Conservation (phyloP, 2,888 invertebrate genomes). For the Drosophila barbarae region DNA sequence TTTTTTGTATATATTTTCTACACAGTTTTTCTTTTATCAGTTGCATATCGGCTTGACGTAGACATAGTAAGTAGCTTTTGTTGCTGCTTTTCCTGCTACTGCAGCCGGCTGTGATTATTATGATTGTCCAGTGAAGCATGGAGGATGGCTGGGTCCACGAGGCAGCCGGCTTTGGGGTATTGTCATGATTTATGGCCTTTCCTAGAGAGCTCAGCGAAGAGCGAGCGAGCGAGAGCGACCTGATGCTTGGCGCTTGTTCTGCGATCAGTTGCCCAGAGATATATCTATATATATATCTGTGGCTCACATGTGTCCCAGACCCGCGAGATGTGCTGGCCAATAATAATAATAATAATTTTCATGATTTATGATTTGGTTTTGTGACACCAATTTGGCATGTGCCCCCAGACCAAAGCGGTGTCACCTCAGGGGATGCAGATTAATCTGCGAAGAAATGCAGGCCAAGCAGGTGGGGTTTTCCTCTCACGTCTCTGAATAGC, state of each 20-base stretch:
- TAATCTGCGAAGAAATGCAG: conserved; percentile 3
- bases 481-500: neutral
- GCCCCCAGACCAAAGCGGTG: conserved; percentile 23
- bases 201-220: conserved; percentile 46
- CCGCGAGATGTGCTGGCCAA: conserved; percentile 43
- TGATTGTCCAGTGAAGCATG: conserved; percentile 75
- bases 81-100: conserved; percentile 54
- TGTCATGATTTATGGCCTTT: conserved; percentile 70
- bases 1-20: conserved; percentile 61
- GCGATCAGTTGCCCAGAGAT: conserved; percentile 52
- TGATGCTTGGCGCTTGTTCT: conserved; percentile 66
- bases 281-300: conserved; percentile 43
- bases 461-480: conserved; percentile 1
- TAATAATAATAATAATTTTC: conserved; percentile 72
- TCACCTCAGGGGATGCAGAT: conserved; percentile 38
- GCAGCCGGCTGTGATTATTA: conserved; percentile 70
- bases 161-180: conserved; percentile 48
- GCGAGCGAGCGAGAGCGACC: conserved; percentile 32
- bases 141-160: conserved; percentile 52
- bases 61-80: conserved; percentile 75
- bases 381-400: conserved; percentile 70
- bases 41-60: conserved; percentile 71
- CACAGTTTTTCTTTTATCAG: conserved; percentile 71
- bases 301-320: conserved; percentile 39
- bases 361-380: conserved; percentile 69